Conservation (phyloP, 2,888 invertebrate genomes). For the Bedellia somnulentella region DNA sequence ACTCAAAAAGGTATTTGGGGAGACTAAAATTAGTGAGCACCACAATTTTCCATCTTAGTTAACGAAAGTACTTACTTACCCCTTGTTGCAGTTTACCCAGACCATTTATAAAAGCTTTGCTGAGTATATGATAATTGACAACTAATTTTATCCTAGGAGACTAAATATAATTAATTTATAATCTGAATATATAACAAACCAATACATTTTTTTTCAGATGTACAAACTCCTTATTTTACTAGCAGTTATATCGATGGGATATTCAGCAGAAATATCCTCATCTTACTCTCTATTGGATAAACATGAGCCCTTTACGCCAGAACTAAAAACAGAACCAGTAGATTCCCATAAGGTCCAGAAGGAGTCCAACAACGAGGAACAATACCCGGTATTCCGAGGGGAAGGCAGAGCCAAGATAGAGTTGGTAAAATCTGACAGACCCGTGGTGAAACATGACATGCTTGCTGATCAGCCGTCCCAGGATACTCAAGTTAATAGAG, state of each 20-base stretch:
- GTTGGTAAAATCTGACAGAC: conserved; percentile 26
- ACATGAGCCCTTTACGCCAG: conserved; percentile 22
- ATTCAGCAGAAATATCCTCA: conserved; percentile 30
- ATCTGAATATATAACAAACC: no score
- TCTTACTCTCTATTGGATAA: conserved; percentile 23
- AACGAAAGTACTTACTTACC: no score
- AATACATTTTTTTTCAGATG: no score
- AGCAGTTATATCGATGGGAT: conserved; percentile 15
- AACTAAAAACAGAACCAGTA: conserved; percentile 19
- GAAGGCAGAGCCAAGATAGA: conserved; percentile 31
- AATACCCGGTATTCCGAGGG: conserved; percentile 32
- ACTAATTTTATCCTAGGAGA: no score
- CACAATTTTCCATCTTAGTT: no score
- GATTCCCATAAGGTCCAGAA: conserved; percentile 23
- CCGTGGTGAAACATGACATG: conserved; percentile 40
- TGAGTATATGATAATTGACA: no score
- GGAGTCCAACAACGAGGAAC: conserved; percentile 16
- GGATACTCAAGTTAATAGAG: conserved; percentile 20
- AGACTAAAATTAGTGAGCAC: no score
- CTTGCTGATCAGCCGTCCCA: conserved; percentile 30
- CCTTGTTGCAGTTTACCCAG: no score
- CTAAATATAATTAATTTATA: no score
- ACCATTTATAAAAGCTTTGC: no score
- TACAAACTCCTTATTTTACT: conserved; percentile 19
- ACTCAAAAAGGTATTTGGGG: no score